phyloP scores from a whole-genome alignment of 2,113 vertebrate genomes.

The Triplophysa siluroides region DNA sequence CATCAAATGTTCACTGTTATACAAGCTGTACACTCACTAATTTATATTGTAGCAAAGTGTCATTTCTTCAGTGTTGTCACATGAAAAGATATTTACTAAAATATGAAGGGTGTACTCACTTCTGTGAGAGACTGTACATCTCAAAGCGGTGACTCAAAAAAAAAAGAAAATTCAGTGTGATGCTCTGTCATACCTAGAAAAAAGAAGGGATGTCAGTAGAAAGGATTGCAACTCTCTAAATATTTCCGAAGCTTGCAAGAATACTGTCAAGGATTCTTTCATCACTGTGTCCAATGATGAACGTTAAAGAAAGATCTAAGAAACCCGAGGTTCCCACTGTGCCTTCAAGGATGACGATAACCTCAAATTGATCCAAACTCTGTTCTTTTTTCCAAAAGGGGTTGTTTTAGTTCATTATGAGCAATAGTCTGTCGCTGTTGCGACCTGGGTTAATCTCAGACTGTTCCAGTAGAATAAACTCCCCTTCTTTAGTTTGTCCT shows the following conservation, averaged over 20 bases:
- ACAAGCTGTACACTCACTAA: no score
- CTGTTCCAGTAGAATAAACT: slow-evolving; percentile 85
- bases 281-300: neutral
- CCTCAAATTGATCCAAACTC: slow-evolving; percentile 78
- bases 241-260: neutral
- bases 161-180: slow-evolving; percentile 75
- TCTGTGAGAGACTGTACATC: no score
- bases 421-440: slow-evolving; percentile 79
- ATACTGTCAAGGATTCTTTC: neutral
- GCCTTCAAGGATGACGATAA: slow-evolving; percentile 84
- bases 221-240: neutral
- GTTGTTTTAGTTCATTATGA: slow-evolving; percentile 76
- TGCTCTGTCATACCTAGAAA: slow-evolving; percentile 80
- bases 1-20: no score
- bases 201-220: neutral
- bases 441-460: slow-evolving; percentile 84
- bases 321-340: slow-evolving; percentile 83
- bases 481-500: slow-evolving; percentile 80
- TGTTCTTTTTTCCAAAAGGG: slow-evolving; percentile 80
- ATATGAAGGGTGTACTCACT: no score
- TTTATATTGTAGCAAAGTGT: no score
- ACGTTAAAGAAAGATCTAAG: slow-evolving; percentile 42
- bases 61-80: no score
- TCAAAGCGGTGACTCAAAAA: slow-evolving; percentile 78
- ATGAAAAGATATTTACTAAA: no score